Evolutionary conservation across 2,113 vertebrate species (phyloP), one percentile per base, ranked within the genome.

Genomic region (Uria lomvia): DNA sequence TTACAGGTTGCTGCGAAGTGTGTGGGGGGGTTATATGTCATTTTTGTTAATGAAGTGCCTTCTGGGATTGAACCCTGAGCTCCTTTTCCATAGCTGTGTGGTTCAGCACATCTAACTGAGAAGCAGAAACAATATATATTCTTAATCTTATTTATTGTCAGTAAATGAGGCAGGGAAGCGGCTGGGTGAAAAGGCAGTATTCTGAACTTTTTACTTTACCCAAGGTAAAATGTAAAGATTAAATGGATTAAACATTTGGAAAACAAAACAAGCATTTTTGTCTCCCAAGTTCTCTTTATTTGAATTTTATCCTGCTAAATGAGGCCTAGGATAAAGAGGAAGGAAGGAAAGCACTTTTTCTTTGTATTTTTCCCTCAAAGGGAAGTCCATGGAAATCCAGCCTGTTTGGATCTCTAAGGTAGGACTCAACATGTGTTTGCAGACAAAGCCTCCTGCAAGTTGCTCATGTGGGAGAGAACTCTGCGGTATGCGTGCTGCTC

Each of bases 1-100:
- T 97, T 96, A 77, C 82, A 92, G 96, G 93, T 47, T 92, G 78
- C 82, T 95, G 96, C 93, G 82, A 96, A 96, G 49, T 72, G 62
- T 92, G 86, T 89, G 70, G 0, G 77, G 3, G 86, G 94, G 65
- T 92, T 94, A 96, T 36, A 92, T 82, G 88, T 94, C 60, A 91
- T 76, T 92, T 94, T 84, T 96, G 59, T 91, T 96, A 96, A 94
- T 89, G 94, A 97, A 79, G 49, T 53, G 72, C 94, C 83, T 94
- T 92, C 92, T 96, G 95, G 91, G 91, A 66, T 65, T 94, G 94
- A 95, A 94, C 94, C 73, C 73, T 58, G 4, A 3, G 26, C 36
- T 89, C 56, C 43, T 68, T 92, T 52, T 71, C 77, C 17, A 49
- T 86, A 93, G 36, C 49, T 60, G 17, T 65, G 34, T 52, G 27